These are phyloP conservation scores for Cephus runcator DNA, from an alignment of 2,888 invertebrate genomes.

Conservation along the genomic window DNA sequence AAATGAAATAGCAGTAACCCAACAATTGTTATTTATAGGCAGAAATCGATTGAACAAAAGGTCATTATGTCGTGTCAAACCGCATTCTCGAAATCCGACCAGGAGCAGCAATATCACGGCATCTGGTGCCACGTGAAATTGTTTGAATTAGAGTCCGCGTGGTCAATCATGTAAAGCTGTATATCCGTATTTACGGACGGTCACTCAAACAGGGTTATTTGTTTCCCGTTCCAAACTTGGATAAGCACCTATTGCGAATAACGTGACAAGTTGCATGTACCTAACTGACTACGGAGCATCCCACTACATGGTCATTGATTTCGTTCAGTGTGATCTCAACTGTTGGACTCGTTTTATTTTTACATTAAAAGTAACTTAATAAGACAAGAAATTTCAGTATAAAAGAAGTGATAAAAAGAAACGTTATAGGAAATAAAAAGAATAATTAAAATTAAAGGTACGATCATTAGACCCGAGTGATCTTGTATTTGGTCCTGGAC, in stretches of 20 bases:
- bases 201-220: slow-evolving; percentile 44
- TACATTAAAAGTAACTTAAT: not conserved
- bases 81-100: not conserved
- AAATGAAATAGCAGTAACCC: not conserved
- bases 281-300: not conserved
- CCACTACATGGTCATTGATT: not conserved
- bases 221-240: slow-evolving; percentile 33
- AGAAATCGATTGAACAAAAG: not conserved
- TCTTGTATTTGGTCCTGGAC: slow-evolving; percentile 43
- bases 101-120: slow-evolving; percentile 5
- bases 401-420: not conserved
- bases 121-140: slow-evolving; percentile 34
- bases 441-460: not conserved
- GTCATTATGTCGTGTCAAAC: not conserved
- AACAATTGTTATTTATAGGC: not conserved
- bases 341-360: not conserved
- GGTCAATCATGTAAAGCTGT: slow-evolving; percentile 36
- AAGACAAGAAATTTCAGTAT: not conserved
- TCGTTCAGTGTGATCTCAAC: not conserved
- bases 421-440: not conserved
- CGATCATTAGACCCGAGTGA: slow-evolving; percentile 48
- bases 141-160: slow-evolving; percentile 28
- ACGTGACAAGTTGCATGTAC: slow-evolving; percentile 15
- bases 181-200: slow-evolving; percentile 41
- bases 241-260: not conserved